Evolutionary conservation across 2,888 invertebrate genomes (phyloP), one percentile per base, ranked within the genome.

Genomic region (Fragum whitleyi): DNA sequence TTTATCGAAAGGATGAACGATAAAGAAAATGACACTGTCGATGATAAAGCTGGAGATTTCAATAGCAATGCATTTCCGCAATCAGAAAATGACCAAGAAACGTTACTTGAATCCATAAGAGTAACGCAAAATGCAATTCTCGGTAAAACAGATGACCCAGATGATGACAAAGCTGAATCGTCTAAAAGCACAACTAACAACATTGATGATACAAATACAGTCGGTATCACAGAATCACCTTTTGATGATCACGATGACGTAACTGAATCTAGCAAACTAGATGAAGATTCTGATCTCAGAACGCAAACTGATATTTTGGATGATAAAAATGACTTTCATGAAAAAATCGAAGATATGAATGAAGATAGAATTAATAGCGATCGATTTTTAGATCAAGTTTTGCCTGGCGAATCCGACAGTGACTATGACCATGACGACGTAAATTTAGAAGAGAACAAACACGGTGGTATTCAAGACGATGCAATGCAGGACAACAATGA

Each of bases 241-340:
- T 57, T 42, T 51, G 51, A 59, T 16, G 67, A 57, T 23, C 19
- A 57, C 23, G 65, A 42, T n/a, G 65, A 65, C 11, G 11, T 42
- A 7, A 65, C 6, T 42, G 65, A 65, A 19, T 23, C 7, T 16
- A 72, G 61, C n/a, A 47, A 55, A 9, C 36, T 70, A 47, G 67
- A 59, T 16, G 19, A 62, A 39, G 29, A 77, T 42, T 42, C 36
- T 47, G 47, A 47, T 47, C 2, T 39, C 14, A 39, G 39, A 39
- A 14, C 6, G 6, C 7, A n/a, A 9, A 9, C 47, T 9, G 47
- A 47, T 61, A 32, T 5, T 28, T 29, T 32, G 19, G 70, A 70
- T 32, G 55, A 29, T 55, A 23, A 11, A 23, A 67, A 26, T 16
- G 68, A 68, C 2, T 28, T 68, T 3, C 5, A 19, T 3, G 47